Percentiles rank a stretch among this genome's conserved stretches.
phyloP scores from a whole-genome alignment of 2,797 vertebrate species.

The Rhinoraja longicauda region DNA sequence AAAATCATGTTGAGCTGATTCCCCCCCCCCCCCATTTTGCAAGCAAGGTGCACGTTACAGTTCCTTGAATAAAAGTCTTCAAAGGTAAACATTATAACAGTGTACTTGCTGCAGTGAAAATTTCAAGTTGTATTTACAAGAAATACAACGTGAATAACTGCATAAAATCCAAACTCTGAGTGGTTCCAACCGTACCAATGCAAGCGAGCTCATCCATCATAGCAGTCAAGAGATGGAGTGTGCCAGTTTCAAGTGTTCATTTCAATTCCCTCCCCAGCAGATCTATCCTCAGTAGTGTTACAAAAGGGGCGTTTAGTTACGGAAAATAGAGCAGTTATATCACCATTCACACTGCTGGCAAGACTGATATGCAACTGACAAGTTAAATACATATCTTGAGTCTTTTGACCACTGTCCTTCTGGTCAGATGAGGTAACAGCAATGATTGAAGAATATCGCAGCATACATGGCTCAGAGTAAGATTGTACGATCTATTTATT shows the following conservation, averaged over 20 bases:
- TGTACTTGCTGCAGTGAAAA: neutral
- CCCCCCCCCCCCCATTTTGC: too few relatives aligned
- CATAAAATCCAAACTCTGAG: neutral
- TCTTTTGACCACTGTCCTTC: neutral
- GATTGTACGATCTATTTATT: neutral
- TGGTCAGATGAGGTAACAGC: neutral
- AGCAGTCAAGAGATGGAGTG: too few relatives aligned
- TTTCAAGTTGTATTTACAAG: neutral
- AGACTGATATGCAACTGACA: neutral
- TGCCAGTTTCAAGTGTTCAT: neutral
- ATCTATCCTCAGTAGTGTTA: neutral
- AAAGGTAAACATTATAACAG: neutral
- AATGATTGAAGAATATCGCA: neutral
- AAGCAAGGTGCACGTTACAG: neutral
- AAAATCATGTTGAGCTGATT: neutral
- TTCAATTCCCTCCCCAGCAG: neutral
- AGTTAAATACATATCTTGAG: neutral
- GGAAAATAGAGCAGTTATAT: neutral
- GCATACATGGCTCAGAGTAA: neutral
- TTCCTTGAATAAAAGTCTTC: neutral
- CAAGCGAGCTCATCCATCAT: neutral
- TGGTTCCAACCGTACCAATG: neutral
- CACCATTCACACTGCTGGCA: neutral
- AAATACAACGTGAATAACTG: neutral
- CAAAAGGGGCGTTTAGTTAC: neutral